Conservation (phyloP, 2,797 vertebrate species). For the Argentina silus region DNA sequence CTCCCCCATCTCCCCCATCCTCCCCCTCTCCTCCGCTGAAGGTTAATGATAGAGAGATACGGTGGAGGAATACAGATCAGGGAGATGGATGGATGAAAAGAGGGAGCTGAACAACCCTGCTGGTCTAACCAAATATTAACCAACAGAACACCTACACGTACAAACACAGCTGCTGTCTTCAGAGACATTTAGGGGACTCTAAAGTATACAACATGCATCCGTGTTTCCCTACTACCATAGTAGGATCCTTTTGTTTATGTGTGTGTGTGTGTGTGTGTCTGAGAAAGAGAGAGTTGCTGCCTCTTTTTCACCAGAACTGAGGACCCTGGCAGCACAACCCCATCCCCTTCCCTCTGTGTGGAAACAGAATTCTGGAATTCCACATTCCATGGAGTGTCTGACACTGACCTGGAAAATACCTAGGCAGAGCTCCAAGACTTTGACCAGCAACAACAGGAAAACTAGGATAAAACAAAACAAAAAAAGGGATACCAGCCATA, state of each 20-base stretch:
- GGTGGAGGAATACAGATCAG: conserved; percentile 60
- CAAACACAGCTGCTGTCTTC: conserved; percentile 50
- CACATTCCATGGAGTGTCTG: conserved; percentile 37
- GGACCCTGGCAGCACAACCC: too few relatives aligned
- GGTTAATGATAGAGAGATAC: conserved; percentile 71
- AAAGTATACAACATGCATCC: too few relatives aligned
- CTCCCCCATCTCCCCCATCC: neutral
- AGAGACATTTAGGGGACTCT: conserved; percentile 13
- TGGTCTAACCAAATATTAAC: conserved; percentile 59
- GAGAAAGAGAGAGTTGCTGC: conserved; percentile 5
- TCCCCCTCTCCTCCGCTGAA: conserved; percentile 59
- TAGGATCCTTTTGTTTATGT: neutral
- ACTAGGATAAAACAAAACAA: neutral
- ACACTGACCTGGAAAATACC: conserved; percentile 62
- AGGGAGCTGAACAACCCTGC: conserved; percentile 49
- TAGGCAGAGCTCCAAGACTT: conserved; percentile 41
- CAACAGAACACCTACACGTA: conserved; percentile 11
- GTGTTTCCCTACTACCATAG: neutral
- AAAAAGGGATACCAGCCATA: neutral
- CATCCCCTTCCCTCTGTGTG: too few relatives aligned
- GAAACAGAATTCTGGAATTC: conserved; percentile 15
- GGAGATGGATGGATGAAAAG: conserved; percentile 43
- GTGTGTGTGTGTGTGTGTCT: conserved; percentile 7
- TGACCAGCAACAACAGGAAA: conserved; percentile 29
- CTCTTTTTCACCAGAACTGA: too few relatives aligned